phyloP scores from a whole-genome alignment of 1,140 invertebrate genomes.

The Galleria mellonella region DNA sequence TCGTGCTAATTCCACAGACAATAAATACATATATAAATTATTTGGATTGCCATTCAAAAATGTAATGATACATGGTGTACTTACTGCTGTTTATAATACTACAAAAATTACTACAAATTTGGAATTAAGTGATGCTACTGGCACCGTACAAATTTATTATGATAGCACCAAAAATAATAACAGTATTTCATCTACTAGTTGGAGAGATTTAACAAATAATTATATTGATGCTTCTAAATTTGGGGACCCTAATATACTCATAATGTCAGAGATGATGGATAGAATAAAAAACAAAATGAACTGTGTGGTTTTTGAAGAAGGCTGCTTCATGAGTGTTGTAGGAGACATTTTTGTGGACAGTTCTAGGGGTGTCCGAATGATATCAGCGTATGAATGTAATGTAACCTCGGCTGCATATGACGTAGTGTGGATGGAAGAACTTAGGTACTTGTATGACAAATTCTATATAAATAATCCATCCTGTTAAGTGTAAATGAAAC shows the following conservation, averaged over 20 bases:
- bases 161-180: constrained; percentile 38
- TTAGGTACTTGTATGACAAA: constrained; percentile 57
- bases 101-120: constrained; percentile 29
- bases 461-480: constrained; percentile 46
- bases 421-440: constrained; percentile 56
- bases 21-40: constrained; percentile 57
- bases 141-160: constrained; percentile 47
- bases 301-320: constrained; percentile 29
- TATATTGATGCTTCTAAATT: constrained; percentile 26
- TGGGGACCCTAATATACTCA: constrained; percentile 29
- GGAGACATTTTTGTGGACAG: constrained; percentile 59
- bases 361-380: constrained; percentile 35
- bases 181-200: constrained; percentile 15
- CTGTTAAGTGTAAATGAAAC: too few relatives aligned
- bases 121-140: constrained; percentile 55
- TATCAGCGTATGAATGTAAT: constrained; percentile 47
- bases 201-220: constrained; percentile 31
- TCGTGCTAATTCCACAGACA: constrained; percentile 41
- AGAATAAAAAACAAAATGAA: constrained; percentile 31
- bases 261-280: constrained; percentile 39
- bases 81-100: constrained; percentile 43
- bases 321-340: constrained; percentile 39
- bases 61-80: constrained; percentile 56
- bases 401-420: constrained; percentile 38
- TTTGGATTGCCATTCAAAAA: constrained; percentile 55